These are phyloP conservation scores for Nothoprocta perdicaria DNA, from an alignment of 2,113 vertebrate species.

Conservation along the genomic window DNA sequence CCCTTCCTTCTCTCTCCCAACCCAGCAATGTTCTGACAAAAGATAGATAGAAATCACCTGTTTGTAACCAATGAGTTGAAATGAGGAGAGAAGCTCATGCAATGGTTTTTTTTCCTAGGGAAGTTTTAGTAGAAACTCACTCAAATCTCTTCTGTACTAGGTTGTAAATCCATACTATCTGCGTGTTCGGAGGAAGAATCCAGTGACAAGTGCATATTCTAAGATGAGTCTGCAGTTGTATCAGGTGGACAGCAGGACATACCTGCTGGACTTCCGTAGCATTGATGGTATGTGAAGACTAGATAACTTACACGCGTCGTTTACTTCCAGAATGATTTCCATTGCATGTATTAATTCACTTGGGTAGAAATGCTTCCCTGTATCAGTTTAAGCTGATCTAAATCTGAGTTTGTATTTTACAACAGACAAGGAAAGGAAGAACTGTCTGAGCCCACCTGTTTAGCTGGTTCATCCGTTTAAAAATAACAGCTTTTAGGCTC, in stretches of 20 bases:
- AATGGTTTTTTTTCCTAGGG: not conserved
- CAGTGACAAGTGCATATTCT: conserved; percentile 90
- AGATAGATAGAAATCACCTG: not conserved
- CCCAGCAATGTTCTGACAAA: too few relatives aligned
- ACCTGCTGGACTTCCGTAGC: conserved; percentile 96
- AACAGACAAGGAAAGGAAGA: too few relatives aligned
- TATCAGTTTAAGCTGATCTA: not conserved
- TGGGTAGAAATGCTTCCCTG: not conserved
- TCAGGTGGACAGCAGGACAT: conserved; percentile 97
- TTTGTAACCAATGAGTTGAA: not conserved
- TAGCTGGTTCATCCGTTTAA: not conserved
- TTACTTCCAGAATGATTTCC: too few relatives aligned
- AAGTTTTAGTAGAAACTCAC: conserved; percentile 16
- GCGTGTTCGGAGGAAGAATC: conserved; percentile 94
- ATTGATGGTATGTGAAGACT: conserved; percentile 89
- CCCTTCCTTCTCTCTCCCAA: too few relatives aligned
- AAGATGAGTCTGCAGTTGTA: conserved; percentile 99
- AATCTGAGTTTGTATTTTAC: not conserved
- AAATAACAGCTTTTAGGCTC: not conserved
- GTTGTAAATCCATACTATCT: conserved; percentile 97
- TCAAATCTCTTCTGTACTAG: conserved; percentile 70
- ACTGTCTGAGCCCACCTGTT: not conserved
- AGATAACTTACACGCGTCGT: not conserved
- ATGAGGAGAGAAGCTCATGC: rapidly evolving
- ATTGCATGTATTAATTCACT: not conserved